Base-by-base conservation (phyloP, 2,888 invertebrate genomes). In the Dilophus febrilis region DNA sequence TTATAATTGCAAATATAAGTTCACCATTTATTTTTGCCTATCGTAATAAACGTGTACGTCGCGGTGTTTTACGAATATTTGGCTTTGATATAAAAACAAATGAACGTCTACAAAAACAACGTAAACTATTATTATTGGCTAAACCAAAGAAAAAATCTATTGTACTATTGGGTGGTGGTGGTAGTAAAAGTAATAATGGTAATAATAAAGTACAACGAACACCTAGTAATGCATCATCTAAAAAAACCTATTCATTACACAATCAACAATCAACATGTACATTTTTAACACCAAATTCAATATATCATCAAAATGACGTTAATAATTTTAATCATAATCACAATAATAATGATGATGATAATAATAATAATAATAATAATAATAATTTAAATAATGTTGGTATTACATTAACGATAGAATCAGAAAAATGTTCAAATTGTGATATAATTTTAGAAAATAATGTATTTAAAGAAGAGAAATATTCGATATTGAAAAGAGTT, bases 11-110 rank as follows among this genome's bases (percentile, higher is more conserved):
- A 39, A 61, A 64, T 45, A 45, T 61, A 22, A 60, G 58, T 32
- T 63, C 64, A 17, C 64, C 62, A 12, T 59, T 63, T 45, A 63
- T 63, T 41, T 63, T 63, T 42, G 62, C 62, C 34, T 63, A 63
- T 42, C 57, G 62, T 44, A 63, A 63, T 43, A 64, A 64, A 45
- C 54, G 62, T n/a, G 63, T 63, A 35, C 52, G 63, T 10, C 57
- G 64, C 14, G 64, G 62, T 19, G 60, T 63, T 2, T 57, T 54
- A 44, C 56, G 61, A 2, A 45, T 63, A 13, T 54, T 61, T 29
- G 56, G 61, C n/a, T 43, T 62, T 14, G 56, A 61, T 37, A 46
- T 50, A 3, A 48, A 53, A 16, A 49, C 52, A 31, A 48, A 49
- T 28, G 54, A 55, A 30, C 51, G 54, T 4, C 51, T 59, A 40